Conservation (phyloP, 2,113 vertebrate genomes). For the Dipodomys stephensi region DNA sequence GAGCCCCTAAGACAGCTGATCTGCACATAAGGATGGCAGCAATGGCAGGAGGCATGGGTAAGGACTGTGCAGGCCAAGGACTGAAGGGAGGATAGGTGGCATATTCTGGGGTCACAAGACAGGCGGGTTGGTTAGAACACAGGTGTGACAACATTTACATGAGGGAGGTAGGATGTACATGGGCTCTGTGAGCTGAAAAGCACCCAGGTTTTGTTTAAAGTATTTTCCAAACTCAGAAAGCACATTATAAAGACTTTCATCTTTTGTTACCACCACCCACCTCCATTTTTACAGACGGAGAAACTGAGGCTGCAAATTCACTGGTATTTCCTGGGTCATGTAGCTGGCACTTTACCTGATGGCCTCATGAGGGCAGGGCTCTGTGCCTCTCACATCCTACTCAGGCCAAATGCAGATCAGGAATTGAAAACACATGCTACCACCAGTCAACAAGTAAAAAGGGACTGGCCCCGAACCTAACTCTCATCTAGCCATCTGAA, state of each 20-base stretch:
- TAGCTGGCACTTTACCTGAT: not conserved
- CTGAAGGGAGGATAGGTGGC: not conserved
- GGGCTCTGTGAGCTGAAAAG: not conserved
- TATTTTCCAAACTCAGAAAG: not conserved
- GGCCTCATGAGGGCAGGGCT: not conserved
- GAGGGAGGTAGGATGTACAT: not conserved
- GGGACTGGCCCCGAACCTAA: not conserved
- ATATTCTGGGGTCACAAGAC: not conserved
- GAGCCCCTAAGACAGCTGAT: too few relatives aligned
- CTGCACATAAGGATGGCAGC: not conserved
- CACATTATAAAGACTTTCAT: not conserved
- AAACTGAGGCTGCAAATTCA: conserved; percentile 25
- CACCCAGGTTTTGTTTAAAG: not conserved
- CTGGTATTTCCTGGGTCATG: not conserved
- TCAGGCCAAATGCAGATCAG: not conserved
- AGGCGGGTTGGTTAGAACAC: not conserved
- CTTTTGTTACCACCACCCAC: not conserved
- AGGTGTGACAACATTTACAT: not conserved
- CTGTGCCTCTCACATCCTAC: not conserved
- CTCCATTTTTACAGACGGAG: not conserved
- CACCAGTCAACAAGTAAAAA: not conserved
- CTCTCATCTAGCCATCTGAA: not conserved
- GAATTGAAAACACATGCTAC: not conserved
- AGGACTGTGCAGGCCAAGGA: conserved; percentile 1
- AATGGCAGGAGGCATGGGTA: not conserved